Base-by-base conservation (phyloP, 30 jellyfish, hydroid and myxozoan genomes). In the Clytia hemisphaerica region DNA sequence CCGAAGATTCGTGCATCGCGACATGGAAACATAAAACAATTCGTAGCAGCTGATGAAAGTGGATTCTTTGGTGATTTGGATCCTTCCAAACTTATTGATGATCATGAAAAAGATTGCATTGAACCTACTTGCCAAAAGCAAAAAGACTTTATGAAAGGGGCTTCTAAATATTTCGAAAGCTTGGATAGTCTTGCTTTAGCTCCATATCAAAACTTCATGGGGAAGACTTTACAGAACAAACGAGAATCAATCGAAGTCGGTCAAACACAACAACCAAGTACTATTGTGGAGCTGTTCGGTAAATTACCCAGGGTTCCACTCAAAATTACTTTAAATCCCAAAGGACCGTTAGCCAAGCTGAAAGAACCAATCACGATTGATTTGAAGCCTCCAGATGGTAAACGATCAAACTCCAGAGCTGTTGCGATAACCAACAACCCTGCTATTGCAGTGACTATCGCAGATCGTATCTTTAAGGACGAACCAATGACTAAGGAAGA, bases 291-390 rank as follows among this genome's bases (percentile, higher is more conserved):
- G 51, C 75, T 89, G 16, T 90, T 93, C 0, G 98, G 98, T 0
- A 89, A 89, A 63, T 82, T 89, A 33, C 98, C 98, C 14, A 88
- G 92, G 44, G 98, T 89, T 26, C 98, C 98, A 28, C 83, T 89
- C 6, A 78, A 89, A 50, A 89, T 89, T n/a, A 89, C 94, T n/a
- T 76, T 89, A 47, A 89, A 89, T 65, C 98, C 98, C 9, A 75
- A 83, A 40, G 98, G 98, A 4, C 98, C 98, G 37, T 59, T 89
- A 29, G 98, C 98, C 36, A 81, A 81, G 69, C 51, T 89, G 26
- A 78, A 83, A 37, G 76, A 85, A 24, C 98, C 98, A 2, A 89
- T 89, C 55, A 94, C 81, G 66, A 89, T 89, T 18, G 98, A 89
- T 45, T 83, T 89, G 12, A 64, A 85, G 31, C 98, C 98, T 25